phyloP scores from a whole-genome alignment of 2,888 invertebrate genomes.

The Chalcis sispes region DNA sequence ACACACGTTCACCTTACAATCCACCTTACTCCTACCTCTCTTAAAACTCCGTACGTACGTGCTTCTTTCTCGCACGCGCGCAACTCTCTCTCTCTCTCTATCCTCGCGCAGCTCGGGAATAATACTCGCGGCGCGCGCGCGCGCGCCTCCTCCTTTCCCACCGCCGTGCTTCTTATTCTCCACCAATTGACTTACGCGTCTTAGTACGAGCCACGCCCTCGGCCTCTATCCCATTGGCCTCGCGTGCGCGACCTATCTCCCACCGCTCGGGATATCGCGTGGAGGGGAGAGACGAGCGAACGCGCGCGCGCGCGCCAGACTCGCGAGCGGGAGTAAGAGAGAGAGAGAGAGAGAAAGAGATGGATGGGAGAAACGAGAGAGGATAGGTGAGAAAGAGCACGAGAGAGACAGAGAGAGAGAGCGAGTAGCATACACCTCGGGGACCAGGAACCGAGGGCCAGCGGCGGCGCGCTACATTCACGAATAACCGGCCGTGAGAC shows the following conservation, averaged over 20 bases:
- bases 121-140: not conserved
- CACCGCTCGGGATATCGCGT: not conserved
- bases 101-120: not conserved
- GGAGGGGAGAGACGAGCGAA: not conserved
- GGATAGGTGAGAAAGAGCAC: not conserved
- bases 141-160: not conserved
- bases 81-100: not conserved
- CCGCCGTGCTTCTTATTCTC: constrained; percentile 15
- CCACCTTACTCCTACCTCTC: not conserved
- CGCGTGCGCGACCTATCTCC: not conserved
- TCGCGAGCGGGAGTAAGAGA: constrained; percentile 12
- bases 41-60: not conserved
- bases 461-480: constrained; percentile 52
- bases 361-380: constrained; percentile 20
- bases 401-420: constrained; percentile 22
- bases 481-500: constrained; percentile 55
- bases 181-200: not conserved
- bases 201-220: not conserved
- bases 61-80: not conserved
- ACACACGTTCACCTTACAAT: no score
- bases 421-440: constrained; percentile 29
- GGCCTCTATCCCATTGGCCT: not conserved
- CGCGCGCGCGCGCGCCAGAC: constrained; percentile 2
- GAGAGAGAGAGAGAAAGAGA: constrained; percentile 41
- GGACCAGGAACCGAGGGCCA: constrained; percentile 47